phyloP scores from a whole-genome alignment of 2,888 invertebrate genomes.

The Amiota minor region DNA sequence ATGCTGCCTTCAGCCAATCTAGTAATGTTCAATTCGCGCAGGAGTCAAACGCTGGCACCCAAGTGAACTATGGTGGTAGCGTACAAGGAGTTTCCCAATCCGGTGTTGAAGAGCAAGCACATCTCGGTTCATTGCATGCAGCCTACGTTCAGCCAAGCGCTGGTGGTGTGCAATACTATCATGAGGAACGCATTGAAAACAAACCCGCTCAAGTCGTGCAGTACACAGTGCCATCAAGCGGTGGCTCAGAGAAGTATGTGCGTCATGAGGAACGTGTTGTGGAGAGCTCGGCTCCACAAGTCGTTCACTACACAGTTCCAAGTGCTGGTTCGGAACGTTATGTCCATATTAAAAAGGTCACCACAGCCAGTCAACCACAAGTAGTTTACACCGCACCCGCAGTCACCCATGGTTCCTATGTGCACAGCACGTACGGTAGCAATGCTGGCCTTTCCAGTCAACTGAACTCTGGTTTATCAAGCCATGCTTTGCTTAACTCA shows the following conservation, averaged over 20 bases:
- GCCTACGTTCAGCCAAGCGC: conserved; percentile 27
- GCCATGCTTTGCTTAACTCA: conserved; percentile 33
- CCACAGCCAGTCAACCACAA: conserved; percentile 52
- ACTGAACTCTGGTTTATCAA: conserved; percentile 44
- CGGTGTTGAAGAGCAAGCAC: background rate
- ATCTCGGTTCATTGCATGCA: background rate
- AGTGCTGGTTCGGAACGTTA: conserved; percentile 61
- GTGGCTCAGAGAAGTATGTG: conserved; percentile 61
- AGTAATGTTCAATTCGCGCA: conserved; percentile 57
- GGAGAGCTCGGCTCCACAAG: conserved; percentile 46
- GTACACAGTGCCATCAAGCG: conserved; percentile 48
- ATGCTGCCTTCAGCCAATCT: conserved; percentile 55
- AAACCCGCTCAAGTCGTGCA: conserved; percentile 51
- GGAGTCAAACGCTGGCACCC: conserved; percentile 49
- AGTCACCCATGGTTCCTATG: conserved; percentile 40
- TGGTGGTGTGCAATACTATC: conserved; percentile 53
- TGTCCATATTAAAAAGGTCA: conserved; percentile 60
- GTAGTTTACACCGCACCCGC: conserved; percentile 45
- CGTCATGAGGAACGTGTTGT: conserved; percentile 62
- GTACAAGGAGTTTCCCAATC: conserved; percentile 48
- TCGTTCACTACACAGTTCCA: conserved; percentile 53
- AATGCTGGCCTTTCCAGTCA: too few species aligned
- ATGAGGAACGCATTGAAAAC: conserved; percentile 48
- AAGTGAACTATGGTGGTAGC: conserved; percentile 55
- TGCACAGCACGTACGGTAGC: conserved; percentile 12